phyloP scores from a whole-genome alignment of 2,797 vertebrate genomes.

The Lagothrix lagotricha region DNA sequence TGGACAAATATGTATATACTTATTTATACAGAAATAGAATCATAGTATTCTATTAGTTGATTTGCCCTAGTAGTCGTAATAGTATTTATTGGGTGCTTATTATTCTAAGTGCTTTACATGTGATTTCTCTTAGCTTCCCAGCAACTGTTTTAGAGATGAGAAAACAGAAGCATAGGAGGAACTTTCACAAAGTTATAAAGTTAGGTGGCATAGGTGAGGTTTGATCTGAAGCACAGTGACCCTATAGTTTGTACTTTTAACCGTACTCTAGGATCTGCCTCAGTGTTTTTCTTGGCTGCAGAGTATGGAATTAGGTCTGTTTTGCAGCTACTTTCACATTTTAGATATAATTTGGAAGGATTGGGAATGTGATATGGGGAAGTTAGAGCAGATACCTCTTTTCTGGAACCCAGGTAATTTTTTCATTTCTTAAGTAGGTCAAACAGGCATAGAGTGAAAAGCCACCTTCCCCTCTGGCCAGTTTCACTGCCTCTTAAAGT shows the following conservation, averaged over 20 bases:
- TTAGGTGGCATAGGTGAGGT: background rate
- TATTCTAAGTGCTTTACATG: background rate
- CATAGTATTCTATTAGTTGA: background rate
- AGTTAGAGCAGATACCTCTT: background rate
- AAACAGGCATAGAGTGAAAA: background rate
- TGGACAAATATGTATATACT: background rate
- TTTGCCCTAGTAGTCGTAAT: background rate
- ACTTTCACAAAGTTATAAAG: background rate
- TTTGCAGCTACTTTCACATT: background rate
- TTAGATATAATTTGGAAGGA: background rate
- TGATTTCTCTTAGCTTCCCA: background rate
- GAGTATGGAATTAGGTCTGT: background rate
- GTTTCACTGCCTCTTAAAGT: background rate
- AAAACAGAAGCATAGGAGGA: background rate
- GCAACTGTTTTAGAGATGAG: background rate
- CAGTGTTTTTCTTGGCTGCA: background rate
- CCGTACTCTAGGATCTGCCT: background rate
- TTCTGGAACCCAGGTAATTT: background rate
- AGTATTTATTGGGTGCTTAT: background rate
- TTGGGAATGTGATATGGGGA: background rate
- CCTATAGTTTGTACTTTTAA: background rate
- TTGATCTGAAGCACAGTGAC: background rate
- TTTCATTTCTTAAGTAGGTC: background rate
- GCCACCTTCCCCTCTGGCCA: background rate
- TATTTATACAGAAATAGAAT: background rate